phyloP scores from a whole-genome alignment of 2,797 vertebrate genomes.

The Pseudocheirus occidentalis region DNA sequence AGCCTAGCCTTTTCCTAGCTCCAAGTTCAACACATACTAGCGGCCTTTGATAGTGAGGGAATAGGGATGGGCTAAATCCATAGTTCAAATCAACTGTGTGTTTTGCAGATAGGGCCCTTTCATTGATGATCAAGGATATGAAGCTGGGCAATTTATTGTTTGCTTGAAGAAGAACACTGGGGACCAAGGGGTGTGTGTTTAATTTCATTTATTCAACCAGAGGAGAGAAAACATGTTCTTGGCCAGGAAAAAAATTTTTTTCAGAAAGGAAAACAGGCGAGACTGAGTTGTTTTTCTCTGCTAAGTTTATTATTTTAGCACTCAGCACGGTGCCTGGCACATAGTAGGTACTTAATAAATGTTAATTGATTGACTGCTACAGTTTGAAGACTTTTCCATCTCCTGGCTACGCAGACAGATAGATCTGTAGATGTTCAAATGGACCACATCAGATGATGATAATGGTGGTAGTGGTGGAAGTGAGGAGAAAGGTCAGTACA shows the following conservation, averaged over 20 bases:
- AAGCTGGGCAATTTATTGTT: not conserved
- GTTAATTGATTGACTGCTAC: not conserved
- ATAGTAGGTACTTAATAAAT: not conserved
- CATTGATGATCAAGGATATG: not conserved
- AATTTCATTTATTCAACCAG: conserved; percentile 35
- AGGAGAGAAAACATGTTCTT: conserved; percentile 17
- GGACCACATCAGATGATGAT: not conserved
- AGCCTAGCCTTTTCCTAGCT: not conserved
- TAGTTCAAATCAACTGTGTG: not conserved
- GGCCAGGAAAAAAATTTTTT: conserved; percentile 44
- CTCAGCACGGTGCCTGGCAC: not conserved
- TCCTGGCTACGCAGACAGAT: too few species aligned
- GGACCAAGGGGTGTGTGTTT: not conserved
- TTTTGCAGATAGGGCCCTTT: not conserved
- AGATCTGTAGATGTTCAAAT: not conserved
- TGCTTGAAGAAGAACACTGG: conserved; percentile 20
- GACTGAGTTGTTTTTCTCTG: not conserved
- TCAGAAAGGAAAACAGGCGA: conserved; percentile 29
- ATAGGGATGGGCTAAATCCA: not conserved
- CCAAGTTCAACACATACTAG: not conserved
- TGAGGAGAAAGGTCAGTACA: not conserved
- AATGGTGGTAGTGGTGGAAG: not conserved
- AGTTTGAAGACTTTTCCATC: not conserved
- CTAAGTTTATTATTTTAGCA: not conserved
- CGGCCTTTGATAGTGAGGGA: not conserved